These are phyloP conservation scores for Machaerirhynchus nigripectus DNA, from an alignment of 2,113 vertebrate genomes.

Conservation along the genomic window DNA sequence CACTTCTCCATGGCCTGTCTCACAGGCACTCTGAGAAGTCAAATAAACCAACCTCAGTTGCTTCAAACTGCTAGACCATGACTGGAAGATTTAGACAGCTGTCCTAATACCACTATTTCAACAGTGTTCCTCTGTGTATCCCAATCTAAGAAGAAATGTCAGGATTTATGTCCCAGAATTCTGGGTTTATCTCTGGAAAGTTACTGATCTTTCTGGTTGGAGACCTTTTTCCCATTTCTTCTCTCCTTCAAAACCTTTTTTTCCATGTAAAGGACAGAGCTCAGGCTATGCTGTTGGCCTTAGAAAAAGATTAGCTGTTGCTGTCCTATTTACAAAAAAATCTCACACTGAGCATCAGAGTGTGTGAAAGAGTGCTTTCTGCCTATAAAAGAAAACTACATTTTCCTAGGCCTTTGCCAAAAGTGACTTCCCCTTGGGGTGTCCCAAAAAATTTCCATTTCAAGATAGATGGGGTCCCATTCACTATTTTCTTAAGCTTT, in stretches of 20 bases:
- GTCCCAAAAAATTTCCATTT: neutral
- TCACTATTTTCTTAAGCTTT: neutral
- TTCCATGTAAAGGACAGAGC: neutral
- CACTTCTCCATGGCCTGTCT: neutral
- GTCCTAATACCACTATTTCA: slow-evolving; percentile 3
- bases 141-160: neutral
- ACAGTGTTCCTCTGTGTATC: neutral
- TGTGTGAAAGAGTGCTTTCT: neutral
- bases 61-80: neutral
- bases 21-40: neutral
- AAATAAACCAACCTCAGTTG: neutral
- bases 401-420: neutral
- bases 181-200: neutral
- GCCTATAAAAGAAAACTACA: neutral
- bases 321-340: neutral
- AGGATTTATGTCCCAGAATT: neutral
- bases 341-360: neutral
- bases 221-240: neutral
- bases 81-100: slow-evolving; percentile 34
- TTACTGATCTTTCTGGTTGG: neutral
- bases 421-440: neutral
- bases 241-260: neutral
- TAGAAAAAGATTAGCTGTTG: neutral
- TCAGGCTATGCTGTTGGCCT: neutral
- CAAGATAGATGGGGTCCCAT: neutral